These are phyloP conservation scores for Chymomyza procnemis DNA, from an alignment of 2,888 invertebrate genomes.

Conservation along the genomic window DNA sequence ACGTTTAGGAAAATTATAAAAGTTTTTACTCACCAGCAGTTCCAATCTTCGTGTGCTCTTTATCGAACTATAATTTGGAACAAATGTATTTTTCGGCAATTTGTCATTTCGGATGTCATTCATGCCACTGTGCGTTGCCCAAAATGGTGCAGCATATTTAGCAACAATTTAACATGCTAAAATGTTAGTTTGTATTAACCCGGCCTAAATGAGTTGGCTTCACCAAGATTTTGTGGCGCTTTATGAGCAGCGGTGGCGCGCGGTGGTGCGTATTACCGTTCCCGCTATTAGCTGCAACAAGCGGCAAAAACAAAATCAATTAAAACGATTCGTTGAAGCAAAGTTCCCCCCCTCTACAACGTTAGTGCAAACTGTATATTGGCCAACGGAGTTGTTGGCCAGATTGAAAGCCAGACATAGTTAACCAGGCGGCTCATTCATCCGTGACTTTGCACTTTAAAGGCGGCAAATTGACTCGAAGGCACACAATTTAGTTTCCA, in stretches of 20 bases:
- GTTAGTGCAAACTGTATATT: conserved; percentile 16
- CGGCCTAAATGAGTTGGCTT: conserved; percentile 58
- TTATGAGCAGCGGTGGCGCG: conserved; percentile 12
- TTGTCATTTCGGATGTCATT: no score
- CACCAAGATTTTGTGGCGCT: conserved; percentile 36
- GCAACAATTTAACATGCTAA: conserved; percentile 60
- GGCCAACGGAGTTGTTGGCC: conserved; percentile 22
- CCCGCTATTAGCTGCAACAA: conserved; percentile 36
- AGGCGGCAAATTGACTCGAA: conserved; percentile 25
- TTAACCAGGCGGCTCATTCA: conserved; percentile 50
- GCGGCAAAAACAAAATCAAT: conserved; percentile 59
- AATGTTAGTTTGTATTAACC: not conserved
- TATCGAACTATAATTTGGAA: no score
- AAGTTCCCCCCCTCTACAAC: conserved; percentile 53
- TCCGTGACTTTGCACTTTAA: conserved; percentile 73
- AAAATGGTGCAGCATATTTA: conserved; percentile 41
- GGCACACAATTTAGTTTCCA: not conserved
- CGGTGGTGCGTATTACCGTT: conserved; percentile 39
- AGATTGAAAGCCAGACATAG: conserved; percentile 6
- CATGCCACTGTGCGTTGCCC: not conserved
- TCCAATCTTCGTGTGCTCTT: no score
- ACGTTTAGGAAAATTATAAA: no score
- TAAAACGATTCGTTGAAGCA: conserved; percentile 69
- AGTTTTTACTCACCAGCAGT: no score
- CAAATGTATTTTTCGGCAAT: no score